phyloP scores from a whole-genome alignment of 92 coral and sea anemone genomes.

The Chrysogorgia sp. region DNA sequence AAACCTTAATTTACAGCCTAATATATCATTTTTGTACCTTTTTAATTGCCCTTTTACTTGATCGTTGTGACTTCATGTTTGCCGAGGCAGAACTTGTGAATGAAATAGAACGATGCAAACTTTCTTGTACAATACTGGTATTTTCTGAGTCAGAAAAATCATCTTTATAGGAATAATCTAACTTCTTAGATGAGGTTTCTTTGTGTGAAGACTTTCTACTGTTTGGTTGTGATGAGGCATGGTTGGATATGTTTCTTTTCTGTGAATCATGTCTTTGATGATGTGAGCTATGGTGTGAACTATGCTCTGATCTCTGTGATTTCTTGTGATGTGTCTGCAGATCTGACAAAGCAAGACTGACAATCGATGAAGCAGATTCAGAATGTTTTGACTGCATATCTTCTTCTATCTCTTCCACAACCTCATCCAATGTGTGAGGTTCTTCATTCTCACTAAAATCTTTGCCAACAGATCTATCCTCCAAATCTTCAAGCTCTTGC shows the following conservation, averaged over 20 bases:
- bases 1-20: too few species aligned
- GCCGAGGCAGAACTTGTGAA: slow-evolving; percentile 18
- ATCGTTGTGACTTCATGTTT: too few species aligned
- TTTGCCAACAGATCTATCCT: slow-evolving; percentile 68
- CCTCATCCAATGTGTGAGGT: slow-evolving; percentile 81
- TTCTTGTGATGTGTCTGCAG: background rate
- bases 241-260: background rate
- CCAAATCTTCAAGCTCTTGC: slow-evolving; percentile 53
- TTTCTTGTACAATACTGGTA: background rate
- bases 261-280: background rate
- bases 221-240: background rate
- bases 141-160: slow-evolving; percentile 24
- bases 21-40: too few species aligned
- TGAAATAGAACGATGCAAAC: slow-evolving; percentile 43
- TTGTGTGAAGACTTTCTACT: slow-evolving; percentile 6
- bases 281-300: too few species aligned
- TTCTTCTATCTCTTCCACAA: slow-evolving; percentile 82
- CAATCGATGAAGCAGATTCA: background rate
- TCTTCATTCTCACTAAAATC: slow-evolving; percentile 69
- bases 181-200: slow-evolving; percentile 11
- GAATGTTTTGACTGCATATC: slow-evolving; percentile 55
- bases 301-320: background rate
- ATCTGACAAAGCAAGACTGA: background rate
- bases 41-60: too few species aligned
- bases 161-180: slow-evolving; percentile 3